Percentiles rank a stretch among this genome's conserved stretches.
These are phyloP conservation scores for Syngnathus acus DNA, from an alignment of 2,797 vertebrate genomes.

Conservation along the genomic window DNA sequence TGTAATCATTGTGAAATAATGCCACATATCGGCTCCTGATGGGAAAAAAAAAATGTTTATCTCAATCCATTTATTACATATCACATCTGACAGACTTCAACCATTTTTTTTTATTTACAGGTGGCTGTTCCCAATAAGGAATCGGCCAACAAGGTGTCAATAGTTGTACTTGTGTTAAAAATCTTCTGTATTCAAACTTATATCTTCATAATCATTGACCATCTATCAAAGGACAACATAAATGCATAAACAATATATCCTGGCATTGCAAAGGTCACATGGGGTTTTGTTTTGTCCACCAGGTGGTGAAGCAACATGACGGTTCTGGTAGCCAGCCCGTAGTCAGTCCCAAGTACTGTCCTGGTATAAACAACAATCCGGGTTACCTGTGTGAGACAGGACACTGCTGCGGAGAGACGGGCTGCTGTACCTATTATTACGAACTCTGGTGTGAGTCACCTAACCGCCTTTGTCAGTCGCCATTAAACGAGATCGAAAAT, in stretches of 20 bases:
- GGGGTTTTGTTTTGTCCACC: conserved; percentile 38
- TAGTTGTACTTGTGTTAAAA: too few species aligned
- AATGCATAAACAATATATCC: neutral
- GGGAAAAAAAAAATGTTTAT: neutral
- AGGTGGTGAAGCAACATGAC: conserved; percentile 60
- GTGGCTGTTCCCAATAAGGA: conserved; percentile 48
- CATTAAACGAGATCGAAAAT: neutral
- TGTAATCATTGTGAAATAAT: neutral
- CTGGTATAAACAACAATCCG: conserved; percentile 79
- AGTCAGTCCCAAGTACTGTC: conserved; percentile 73
- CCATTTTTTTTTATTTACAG: conserved; percentile 34
- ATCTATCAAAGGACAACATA: neutral
- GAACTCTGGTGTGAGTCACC: conserved; percentile 90
- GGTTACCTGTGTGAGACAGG: conserved; percentile 89
- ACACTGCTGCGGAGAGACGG: conserved; percentile 90
- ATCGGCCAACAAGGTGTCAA: conserved; percentile 46
- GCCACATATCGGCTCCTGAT: neutral
- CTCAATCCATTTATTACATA: neutral
- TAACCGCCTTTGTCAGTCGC: conserved; percentile 5
- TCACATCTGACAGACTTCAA: neutral
- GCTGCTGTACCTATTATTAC: conserved; percentile 93
- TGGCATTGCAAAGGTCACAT: conserved; percentile 5
- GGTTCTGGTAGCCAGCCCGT: conserved; percentile 46
- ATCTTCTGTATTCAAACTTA: too few species aligned
- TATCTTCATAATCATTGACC: neutral